Percentiles rank a stretch among this genome's conserved stretches.
phyloP scores from a whole-genome alignment of 1,140 invertebrate species.

The Drosophila truncata region DNA sequence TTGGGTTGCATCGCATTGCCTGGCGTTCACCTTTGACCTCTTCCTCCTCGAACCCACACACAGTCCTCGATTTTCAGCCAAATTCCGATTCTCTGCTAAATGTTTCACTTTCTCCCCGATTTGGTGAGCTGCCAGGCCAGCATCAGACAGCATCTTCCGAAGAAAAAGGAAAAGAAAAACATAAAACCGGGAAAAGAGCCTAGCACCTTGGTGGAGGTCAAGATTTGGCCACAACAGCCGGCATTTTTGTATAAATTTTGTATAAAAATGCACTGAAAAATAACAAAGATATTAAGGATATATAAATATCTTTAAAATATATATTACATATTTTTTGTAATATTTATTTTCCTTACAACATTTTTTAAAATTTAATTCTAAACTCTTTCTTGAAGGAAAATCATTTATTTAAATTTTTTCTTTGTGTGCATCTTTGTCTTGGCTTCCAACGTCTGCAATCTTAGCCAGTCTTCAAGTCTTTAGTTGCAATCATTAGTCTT shows the following conservation, averaged over 20 bases:
- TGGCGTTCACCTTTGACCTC: constrained; percentile 55
- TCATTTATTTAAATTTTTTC: background rate
- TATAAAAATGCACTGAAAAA: background rate
- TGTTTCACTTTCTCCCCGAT: constrained; percentile 78
- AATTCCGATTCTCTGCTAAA: constrained; percentile 47
- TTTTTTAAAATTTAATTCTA: background rate
- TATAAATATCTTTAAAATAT: no score
- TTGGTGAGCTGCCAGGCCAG: constrained; percentile 73
- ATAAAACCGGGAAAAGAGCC: constrained; percentile 19
- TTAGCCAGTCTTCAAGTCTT: constrained; percentile 8
- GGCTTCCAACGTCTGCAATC: constrained; percentile 22
- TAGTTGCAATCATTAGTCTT: constrained; percentile 64
- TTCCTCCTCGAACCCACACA: background rate
- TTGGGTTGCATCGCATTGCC: constrained; percentile 17
- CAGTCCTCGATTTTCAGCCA: constrained; percentile 13
- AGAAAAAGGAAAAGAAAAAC: background rate
- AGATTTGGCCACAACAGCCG: constrained; percentile 71
- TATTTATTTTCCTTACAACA: no score
- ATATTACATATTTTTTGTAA: no score
- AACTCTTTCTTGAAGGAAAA: background rate
- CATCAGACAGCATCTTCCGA: constrained; percentile 53
- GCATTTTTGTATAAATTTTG: constrained; percentile 18
- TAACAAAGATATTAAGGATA: background rate
- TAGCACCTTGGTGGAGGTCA: constrained; percentile 73
- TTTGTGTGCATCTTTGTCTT: background rate